These are phyloP conservation scores for Chunga burmeisteri DNA, from an alignment of 2,113 vertebrate genomes.

Conservation along the genomic window DNA sequence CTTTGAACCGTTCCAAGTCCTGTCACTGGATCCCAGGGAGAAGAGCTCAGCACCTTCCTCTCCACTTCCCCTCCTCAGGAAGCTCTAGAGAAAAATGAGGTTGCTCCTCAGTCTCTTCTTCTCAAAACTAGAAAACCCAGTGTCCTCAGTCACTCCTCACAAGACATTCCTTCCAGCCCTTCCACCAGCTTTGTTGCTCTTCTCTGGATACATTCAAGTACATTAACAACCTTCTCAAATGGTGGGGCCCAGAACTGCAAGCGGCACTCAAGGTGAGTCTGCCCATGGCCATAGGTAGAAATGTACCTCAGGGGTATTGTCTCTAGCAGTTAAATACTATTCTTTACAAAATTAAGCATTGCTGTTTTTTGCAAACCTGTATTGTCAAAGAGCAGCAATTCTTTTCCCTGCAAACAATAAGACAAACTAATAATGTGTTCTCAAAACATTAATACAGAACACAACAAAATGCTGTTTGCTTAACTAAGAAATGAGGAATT, in stretches of 20 bases:
- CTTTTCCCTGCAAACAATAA: constrained; percentile 34
- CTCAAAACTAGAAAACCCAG: neutral
- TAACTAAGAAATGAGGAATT: constrained; percentile 67
- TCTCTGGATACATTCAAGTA: neutral
- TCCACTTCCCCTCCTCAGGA: neutral
- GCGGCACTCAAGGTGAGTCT: neutral
- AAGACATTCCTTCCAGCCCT: neutral
- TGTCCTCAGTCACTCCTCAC: neutral
- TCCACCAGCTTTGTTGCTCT: neutral
- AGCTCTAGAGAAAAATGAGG: neutral
- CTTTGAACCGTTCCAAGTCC: neutral
- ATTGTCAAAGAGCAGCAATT: constrained; percentile 29
- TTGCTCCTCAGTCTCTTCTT: neutral
- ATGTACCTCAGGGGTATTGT: neutral
- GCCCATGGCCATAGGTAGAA: neutral
- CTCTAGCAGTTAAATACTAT: neutral
- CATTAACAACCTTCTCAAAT: neutral
- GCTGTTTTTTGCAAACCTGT: neutral
- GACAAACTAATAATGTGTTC: constrained; percentile 45
- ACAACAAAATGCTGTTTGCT: constrained; percentile 57
- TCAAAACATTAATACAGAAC: constrained; percentile 55
- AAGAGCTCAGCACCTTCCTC: neutral
- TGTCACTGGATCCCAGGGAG: neutral
- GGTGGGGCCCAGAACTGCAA: neutral
- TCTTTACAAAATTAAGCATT: neutral